Evolutionary conservation across 2,888 invertebrate genomes (phyloP), one percentile per base, ranked within the genome.

Genomic region (Synanthedon formicaeformis): DNA sequence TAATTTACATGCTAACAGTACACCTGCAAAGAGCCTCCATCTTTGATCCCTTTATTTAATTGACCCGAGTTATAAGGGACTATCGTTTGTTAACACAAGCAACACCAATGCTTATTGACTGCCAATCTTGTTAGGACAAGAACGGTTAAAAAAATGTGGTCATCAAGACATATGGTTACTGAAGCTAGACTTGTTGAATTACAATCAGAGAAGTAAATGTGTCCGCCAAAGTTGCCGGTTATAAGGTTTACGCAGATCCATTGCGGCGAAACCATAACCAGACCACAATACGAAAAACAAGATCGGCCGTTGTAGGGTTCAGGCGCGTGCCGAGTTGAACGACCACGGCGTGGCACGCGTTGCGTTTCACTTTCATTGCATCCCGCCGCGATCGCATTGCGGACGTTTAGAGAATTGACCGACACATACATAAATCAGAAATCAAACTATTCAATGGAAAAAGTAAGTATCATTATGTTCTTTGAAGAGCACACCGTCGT

Each of bases 241-340:
- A 34, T 10, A 10, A 34, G 10, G 34, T 34, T 34, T 34, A 45
- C 45, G 45, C 16, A 12, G 51, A 52, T 48, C 51, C 48, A 58
- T 64, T 53, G 66, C 67, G 73, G 68, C 61, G 65, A 73, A 63
- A 67, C 61, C 61, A 61, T 58, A 66, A 73, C 66, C 23, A 49
- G 16, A 23, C 68, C 68, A 69, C 68, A 75, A 71, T 69, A 67
- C 64, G 59, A 72, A 66, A 66, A 71, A 71, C 65, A 61, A 71
- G 69, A 75, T 66, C 62, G 65, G 59, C 60, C 63, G 52, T 56
- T 51, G 60, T 67, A 73, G 73, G 74, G 74, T 71, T 74, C 71
- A 73, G 79, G 80, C 85, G 86, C 86, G 86, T 86, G 86, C 86
- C 83, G 85, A 75, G 86, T 86, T 86, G 84, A 87, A 86, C 82